Conservation (phyloP, 2,888 invertebrate genomes). For the Orchesella flavescens region DNA sequence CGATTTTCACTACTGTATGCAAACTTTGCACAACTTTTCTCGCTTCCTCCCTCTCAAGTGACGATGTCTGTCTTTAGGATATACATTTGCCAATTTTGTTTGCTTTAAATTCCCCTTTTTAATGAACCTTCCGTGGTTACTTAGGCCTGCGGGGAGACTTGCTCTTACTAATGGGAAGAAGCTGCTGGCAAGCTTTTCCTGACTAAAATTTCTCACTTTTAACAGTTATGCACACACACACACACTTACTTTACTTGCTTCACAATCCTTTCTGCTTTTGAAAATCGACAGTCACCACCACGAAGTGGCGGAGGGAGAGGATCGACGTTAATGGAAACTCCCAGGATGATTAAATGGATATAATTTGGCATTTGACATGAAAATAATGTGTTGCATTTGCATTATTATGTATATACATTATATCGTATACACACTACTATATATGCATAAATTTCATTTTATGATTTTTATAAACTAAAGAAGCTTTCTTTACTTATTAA, state of each 20-base stretch:
- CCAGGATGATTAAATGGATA: too few species aligned
- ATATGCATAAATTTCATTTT: too few species aligned
- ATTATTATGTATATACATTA: too few species aligned
- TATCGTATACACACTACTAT: too few species aligned
- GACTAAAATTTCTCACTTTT: slow-evolving; percentile 51
- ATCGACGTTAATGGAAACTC: too few species aligned
- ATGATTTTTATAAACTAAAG: too few species aligned
- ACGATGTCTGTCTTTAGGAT: slow-evolving; percentile 19
- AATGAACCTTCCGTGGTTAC: slow-evolving; percentile 60
- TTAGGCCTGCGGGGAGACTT: slow-evolving; percentile 63
- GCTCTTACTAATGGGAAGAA: slow-evolving; percentile 49
- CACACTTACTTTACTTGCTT: background rate
- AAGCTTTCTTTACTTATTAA: too few species aligned
- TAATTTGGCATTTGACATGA: too few species aligned
- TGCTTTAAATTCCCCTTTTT: slow-evolving; percentile 63
- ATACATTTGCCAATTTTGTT: slow-evolving; percentile 61
- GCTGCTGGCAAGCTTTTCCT: background rate
- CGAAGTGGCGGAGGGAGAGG: too few species aligned
- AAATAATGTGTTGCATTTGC: too few species aligned
- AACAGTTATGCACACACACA: background rate
- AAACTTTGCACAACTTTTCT: slow-evolving; percentile 55
- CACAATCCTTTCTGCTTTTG: background rate
- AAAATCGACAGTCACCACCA: too few species aligned
- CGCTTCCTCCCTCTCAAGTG: slow-evolving; percentile 30
- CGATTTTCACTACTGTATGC: slow-evolving; percentile 45